phyloP scores from a whole-genome alignment of 2,113 vertebrate species.

The Menidia beryllina region DNA sequence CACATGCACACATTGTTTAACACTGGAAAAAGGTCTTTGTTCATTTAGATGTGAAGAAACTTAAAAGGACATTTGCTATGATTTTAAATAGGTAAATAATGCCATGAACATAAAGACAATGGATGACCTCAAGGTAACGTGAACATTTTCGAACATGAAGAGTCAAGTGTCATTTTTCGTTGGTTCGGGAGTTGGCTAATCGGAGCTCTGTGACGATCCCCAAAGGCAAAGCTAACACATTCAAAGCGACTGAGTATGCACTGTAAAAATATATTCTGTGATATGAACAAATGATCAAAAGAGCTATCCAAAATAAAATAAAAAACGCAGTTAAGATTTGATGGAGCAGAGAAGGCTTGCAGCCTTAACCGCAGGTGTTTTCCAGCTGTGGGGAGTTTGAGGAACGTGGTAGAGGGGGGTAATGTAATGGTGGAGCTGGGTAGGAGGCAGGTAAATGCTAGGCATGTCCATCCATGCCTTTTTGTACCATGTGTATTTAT shows the following conservation, averaged over 20 bases:
- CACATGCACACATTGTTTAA: no score
- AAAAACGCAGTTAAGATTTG: conserved; percentile 39
- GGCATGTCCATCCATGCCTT: not conserved
- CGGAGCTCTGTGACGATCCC: conserved; percentile 27
- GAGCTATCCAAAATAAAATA: conserved; percentile 20
- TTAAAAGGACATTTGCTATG: no score
- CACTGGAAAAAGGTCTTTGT: no score
- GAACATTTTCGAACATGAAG: conserved; percentile 35
- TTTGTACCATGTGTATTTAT: conserved; percentile 14
- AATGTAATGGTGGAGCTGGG: conserved; percentile 34
- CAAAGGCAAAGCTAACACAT: conserved; percentile 23
- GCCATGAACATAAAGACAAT: not conserved
- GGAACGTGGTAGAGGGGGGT: not conserved
- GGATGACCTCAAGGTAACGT: not conserved
- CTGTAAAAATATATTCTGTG: conserved; percentile 40
- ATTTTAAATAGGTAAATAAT: no score
- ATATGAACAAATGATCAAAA: conserved; percentile 66
- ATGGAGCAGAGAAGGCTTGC: conserved; percentile 31
- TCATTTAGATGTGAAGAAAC: no score
- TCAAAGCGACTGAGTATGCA: conserved; percentile 31
- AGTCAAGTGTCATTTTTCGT: conserved; percentile 28
- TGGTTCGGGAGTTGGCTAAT: conserved; percentile 33
- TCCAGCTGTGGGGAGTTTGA: conserved; percentile 23
- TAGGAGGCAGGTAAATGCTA: conserved; percentile 36
- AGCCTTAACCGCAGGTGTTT: conserved; percentile 54